These are phyloP conservation scores for Pagetopsis macropterus DNA, from an alignment of 2,797 vertebrate species.

Conservation along the genomic window DNA sequence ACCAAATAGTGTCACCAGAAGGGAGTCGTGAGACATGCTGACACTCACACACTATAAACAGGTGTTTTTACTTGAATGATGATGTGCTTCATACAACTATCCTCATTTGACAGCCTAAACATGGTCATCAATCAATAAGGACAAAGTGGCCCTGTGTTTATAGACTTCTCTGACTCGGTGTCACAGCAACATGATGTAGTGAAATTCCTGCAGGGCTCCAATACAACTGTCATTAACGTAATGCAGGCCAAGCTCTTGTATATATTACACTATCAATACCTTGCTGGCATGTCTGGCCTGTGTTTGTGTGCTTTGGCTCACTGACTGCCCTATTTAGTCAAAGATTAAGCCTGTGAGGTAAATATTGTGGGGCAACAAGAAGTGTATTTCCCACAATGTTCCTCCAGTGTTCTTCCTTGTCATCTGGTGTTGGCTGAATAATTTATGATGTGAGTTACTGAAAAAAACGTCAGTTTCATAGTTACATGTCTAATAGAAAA, in stretches of 20 bases:
- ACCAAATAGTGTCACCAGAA: neutral
- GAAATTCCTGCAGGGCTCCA: conserved; percentile 25
- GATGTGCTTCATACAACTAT: neutral
- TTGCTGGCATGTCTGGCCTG: conserved; percentile 5
- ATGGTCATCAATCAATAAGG: conserved; percentile 5
- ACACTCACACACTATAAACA: conserved; percentile 11
- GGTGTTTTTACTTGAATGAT: neutral
- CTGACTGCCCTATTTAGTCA: conserved; percentile 51
- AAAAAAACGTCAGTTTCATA: too few relatives aligned
- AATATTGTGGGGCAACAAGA: neutral
- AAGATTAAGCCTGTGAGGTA: conserved; percentile 34
- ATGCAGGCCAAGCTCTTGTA: conserved; percentile 25
- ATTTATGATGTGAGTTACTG: too few relatives aligned
- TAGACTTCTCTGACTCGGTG: neutral
- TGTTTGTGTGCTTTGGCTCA: conserved; percentile 28
- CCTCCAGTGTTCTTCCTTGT: neutral
- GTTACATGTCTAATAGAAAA: neutral
- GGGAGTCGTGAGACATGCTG: neutral
- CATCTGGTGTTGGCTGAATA: too few relatives aligned
- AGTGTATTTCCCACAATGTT: neutral
- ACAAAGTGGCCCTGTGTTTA: conserved; percentile 33
- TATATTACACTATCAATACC: conserved; percentile 33
- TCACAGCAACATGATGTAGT: conserved; percentile 21
- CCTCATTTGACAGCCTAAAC: neutral
- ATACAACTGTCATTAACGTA: conserved; percentile 11